Conservation (phyloP, 2,113 vertebrate species). For the Lota lota region DNA sequence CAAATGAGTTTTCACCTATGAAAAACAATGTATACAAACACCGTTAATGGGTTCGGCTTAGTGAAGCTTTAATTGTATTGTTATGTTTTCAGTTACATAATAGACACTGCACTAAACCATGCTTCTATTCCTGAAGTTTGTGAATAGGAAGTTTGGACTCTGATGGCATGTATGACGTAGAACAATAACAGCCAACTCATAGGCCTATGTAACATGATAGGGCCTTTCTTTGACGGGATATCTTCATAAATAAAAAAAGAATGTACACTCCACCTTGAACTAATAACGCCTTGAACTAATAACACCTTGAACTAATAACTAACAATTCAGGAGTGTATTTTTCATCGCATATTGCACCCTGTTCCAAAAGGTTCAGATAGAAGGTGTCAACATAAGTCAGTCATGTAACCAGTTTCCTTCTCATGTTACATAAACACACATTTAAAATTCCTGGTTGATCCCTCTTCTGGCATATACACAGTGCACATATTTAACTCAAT, state of each 20-base stretch:
- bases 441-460: not conserved
- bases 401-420: not conserved
- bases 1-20: slow-evolving; percentile 90
- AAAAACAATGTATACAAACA: slow-evolving; percentile 6
- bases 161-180: not conserved
- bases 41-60: not conserved
- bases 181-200: too few species aligned
- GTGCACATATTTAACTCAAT: too few species aligned
- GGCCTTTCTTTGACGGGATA: not conserved
- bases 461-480: not conserved
- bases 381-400: not conserved
- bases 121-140: too few species aligned
- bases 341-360: not conserved
- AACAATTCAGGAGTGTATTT: not conserved
- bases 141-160: not conserved
- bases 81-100: too few species aligned
- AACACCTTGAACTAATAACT: too few species aligned
- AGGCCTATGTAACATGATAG: not conserved
- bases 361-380: not conserved
- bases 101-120: too few species aligned
- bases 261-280: not conserved
- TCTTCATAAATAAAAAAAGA: not conserved
- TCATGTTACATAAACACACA: not conserved
- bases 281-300: too few species aligned
- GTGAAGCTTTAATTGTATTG: not conserved